Conservation (phyloP, 2,888 invertebrate species). For the Griposia aprilina region DNA sequence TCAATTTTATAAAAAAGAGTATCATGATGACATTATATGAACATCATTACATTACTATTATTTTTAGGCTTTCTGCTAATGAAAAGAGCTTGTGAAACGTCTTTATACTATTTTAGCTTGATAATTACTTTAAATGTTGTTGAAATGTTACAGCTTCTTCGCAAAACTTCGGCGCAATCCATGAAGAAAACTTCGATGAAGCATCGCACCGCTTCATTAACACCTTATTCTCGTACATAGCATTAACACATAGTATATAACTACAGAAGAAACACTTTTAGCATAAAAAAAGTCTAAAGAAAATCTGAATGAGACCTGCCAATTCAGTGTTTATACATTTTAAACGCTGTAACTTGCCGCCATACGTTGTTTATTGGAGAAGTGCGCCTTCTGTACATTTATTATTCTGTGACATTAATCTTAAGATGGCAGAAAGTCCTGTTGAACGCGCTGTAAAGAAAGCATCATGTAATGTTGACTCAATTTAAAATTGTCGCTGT, state of each 20-base stretch:
- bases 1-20: background rate
- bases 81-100: slow-evolving; percentile 50
- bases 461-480: slow-evolving; percentile 37
- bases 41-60: background rate
- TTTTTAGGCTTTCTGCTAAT: background rate
- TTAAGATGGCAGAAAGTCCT: slow-evolving; percentile 8
- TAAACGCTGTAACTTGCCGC: slow-evolving; percentile 23
- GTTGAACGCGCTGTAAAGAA: slow-evolving; percentile 13
- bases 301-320: background rate
- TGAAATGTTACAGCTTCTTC: slow-evolving; percentile 85
- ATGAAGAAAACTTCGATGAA: slow-evolving; percentile 70
- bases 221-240: slow-evolving; percentile 46
- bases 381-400: slow-evolving; percentile 45
- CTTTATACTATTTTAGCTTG: background rate
- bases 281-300: too few relatives aligned
- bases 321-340: background rate
- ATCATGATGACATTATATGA: background rate
- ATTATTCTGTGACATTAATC: slow-evolving; percentile 43
- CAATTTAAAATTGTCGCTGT: slow-evolving; percentile 43
- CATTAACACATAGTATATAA: slow-evolving; percentile 36
- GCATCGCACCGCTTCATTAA: slow-evolving; percentile 65
- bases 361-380: background rate
- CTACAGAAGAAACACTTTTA: slow-evolving; percentile 20
- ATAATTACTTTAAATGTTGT: slow-evolving; percentile 33
- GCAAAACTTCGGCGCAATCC: slow-evolving; percentile 86